A percentile compares a stretch with the other conserved stretches of the same genome.
Conservation (phyloP, 1,140 invertebrate species). For the Saccostrea cuccullata region DNA sequence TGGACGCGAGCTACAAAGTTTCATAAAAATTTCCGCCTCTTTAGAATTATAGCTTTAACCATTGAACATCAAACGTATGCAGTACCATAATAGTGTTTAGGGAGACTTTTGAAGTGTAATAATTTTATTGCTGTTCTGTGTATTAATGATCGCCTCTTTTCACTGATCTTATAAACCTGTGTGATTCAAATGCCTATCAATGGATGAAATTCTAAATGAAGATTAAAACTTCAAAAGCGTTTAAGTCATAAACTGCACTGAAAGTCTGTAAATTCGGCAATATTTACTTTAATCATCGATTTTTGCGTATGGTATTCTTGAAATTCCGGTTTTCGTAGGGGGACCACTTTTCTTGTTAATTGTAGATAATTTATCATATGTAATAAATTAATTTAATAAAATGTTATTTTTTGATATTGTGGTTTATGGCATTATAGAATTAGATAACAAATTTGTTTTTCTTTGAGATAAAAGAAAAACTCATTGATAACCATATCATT, state of each 20-base stretch:
- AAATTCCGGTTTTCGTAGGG: constrained; percentile 22
- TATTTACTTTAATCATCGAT: constrained; percentile 28
- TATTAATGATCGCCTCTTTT: constrained; percentile 19
- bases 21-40: constrained; percentile 15
- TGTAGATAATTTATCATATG: neutral
- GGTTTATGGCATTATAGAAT: constrained; percentile 5
- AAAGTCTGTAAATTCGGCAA: neutral
- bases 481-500: constrained; percentile 23
- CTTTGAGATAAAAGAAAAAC: constrained; percentile 10
- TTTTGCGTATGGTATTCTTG: neutral
- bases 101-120: constrained; percentile 35
- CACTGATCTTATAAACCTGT: neutral
- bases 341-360: neutral
- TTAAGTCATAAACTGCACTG: constrained; percentile 22
- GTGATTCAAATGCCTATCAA: constrained; percentile 11
- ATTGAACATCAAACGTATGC: constrained; percentile 39
- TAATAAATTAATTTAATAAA: constrained; percentile 39
- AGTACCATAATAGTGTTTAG: neutral
- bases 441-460: constrained; percentile 32
- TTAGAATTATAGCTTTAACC: constrained; percentile 14
- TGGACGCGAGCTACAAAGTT: constrained; percentile 20
- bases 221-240: constrained; percentile 22
- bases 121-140: constrained; percentile 32
- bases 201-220: constrained; percentile 4
- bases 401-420: constrained; percentile 3